phyloP scores from a whole-genome alignment of 2,797 vertebrate genomes.

The Gymnocypris eckloni region DNA sequence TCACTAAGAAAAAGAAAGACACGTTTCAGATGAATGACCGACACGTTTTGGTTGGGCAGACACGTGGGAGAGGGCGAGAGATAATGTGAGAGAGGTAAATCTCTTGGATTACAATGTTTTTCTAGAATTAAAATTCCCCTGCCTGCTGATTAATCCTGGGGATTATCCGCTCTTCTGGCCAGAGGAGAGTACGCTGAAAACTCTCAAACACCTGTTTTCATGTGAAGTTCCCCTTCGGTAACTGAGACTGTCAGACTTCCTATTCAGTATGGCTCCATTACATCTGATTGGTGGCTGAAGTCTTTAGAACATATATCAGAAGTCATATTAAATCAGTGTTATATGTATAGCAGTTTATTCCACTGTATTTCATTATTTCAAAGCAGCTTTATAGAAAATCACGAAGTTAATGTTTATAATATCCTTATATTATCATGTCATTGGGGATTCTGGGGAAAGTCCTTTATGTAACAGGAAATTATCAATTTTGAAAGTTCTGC shows the following conservation, averaged over 20 bases:
- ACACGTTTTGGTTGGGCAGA: neutral
- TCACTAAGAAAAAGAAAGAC: constrained; percentile 11
- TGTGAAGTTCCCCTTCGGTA: constrained; percentile 43
- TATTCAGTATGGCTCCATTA: constrained; percentile 38
- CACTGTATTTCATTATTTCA: neutral
- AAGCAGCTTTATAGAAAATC: neutral
- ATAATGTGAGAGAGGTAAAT: constrained; percentile 24
- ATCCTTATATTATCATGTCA: neutral
- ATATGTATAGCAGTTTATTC: neutral
- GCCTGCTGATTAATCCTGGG: constrained; percentile 53
- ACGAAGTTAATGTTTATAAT: neutral
- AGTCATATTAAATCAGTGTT: neutral
- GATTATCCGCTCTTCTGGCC: constrained; percentile 50
- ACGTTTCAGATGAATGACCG: constrained; percentile 46
- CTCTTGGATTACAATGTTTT: constrained; percentile 45
- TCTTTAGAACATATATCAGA: neutral
- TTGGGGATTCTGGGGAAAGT: constrained; percentile 25
- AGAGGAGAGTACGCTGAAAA: constrained; percentile 32
- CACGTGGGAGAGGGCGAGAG: constrained; percentile 35
- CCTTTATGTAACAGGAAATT: neutral
- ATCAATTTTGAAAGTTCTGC: constrained; percentile 1
- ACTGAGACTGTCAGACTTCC: constrained; percentile 50
- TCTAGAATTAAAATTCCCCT: constrained; percentile 54
- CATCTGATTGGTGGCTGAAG: constrained; percentile 22
- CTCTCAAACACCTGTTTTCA: constrained; percentile 34